phyloP scores from a whole-genome alignment of 2,113 vertebrate genomes.

The Indri indri region DNA sequence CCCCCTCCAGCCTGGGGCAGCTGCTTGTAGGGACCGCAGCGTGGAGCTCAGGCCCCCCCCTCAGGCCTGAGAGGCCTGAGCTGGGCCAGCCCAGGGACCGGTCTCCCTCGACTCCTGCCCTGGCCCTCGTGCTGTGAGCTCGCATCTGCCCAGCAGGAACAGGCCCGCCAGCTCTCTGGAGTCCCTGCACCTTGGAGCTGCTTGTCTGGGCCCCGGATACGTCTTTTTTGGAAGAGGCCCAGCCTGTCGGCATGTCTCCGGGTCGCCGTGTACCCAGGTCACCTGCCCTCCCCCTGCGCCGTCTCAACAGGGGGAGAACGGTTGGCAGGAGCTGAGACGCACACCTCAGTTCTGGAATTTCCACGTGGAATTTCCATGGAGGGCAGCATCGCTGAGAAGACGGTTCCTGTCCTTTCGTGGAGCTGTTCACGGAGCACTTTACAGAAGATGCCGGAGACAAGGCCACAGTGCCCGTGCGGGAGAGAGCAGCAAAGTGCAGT shows the following conservation, averaged over 20 bases:
- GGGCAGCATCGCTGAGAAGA: fast-evolving
- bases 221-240: background rate
- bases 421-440: background rate
- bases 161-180: background rate
- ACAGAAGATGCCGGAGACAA: fast-evolving
- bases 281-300: too few species aligned
- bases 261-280: background rate
- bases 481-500: background rate
- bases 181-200: background rate
- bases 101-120: fast-evolving
- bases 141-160: fast-evolving
- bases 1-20: background rate
- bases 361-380: background rate
- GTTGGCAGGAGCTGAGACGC: background rate
- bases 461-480: fast-evolving
- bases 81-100: background rate
- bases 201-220: background rate
- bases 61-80: background rate
- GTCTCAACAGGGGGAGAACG: background rate
- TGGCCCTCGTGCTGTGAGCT: background rate
- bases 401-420: fast-evolving
- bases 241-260: background rate
- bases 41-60: background rate
- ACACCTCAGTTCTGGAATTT: background rate
- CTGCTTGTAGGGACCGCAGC: fast-evolving